Evolutionary conservation across 2,888 invertebrate genomes (phyloP), one percentile per base, ranked within the genome.

Genomic region (Micropterix aruncella): DNA sequence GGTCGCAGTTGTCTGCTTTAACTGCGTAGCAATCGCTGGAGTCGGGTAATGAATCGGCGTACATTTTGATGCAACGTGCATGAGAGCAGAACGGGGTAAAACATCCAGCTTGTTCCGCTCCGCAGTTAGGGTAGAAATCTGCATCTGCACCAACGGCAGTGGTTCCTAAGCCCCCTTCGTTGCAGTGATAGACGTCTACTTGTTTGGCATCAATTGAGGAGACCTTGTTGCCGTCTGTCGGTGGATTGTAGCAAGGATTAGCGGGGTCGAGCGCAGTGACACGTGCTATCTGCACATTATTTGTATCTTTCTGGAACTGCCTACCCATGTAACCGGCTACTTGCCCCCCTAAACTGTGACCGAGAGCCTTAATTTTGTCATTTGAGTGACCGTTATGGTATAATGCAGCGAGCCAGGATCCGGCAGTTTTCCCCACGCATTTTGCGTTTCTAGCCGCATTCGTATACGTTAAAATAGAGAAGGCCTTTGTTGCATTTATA

Each of bases 181-280:
- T 75, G 4, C 78, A 78, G 54, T 79, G 79, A 49, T 76, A 68
- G 0, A 73, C 68, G 56, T 77, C 77, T 0, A 79, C 78, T 52
- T 76, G 74, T 3, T 64, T 57, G 0, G 73, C 79, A 16, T 77
- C 73, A 2, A 68, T 66, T 27, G 67, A 64, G 46, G 73, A 62
- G 1, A 79, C 59, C 46, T 75, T 66, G 37, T 70, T 61, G 16
- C 65, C 59, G 1, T 63, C 59, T 1, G 62, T 54, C n/a, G n/a
- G n/a, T n/a, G n/a, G n/a, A n/a, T n/a, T n/a, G 42, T 67, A 70
- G 51, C 70, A 70, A 18, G 70, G 70, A 0, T 70, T 70, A 0
- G 70, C 70, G 9, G 70, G 70, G 48, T 70, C 70, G 2, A 69
- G 55, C 0, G 62, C 70, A 0, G 69, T 68, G 1, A 68, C 54